Percentiles rank a stretch among this genome's conserved stretches.
These are phyloP conservation scores for Dynastes maya DNA, from an alignment of 2,888 invertebrate genomes.

Conservation along the genomic window DNA sequence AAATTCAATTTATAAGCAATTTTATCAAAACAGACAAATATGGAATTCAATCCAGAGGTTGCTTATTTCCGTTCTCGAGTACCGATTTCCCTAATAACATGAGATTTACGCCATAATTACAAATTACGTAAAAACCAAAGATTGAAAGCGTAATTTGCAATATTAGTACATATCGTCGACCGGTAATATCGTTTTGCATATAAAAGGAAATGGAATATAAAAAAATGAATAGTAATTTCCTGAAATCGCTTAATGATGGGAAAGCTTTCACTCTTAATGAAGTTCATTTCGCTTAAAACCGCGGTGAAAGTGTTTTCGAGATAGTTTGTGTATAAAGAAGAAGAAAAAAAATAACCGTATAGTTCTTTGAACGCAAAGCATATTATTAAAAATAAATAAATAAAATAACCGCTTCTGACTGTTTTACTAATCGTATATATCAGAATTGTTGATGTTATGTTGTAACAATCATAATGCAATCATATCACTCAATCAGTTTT, in stretches of 20 bases:
- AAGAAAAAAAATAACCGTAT: background rate
- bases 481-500: no score
- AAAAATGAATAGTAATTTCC: constrained; percentile 35
- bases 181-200: background rate
- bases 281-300: constrained; percentile 40
- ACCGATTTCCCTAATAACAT: no score
- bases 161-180: background rate
- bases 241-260: constrained; percentile 54
- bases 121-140: no score
- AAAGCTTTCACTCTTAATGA: constrained; percentile 42
- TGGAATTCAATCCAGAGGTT: no score
- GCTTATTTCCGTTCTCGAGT: no score
- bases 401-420: background rate
- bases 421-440: no score
- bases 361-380: background rate
- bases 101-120: no score
- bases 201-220: constrained; percentile 12
- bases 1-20: no score
- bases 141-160: no score
- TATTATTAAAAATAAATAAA: background rate
- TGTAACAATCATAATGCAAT: no score
- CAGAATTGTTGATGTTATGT: no score
- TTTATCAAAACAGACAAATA: no score
- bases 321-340: constrained; percentile 1
- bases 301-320: constrained; percentile 34